Conservation (phyloP, 2,113 vertebrate genomes). For the Lates calcarifer region DNA sequence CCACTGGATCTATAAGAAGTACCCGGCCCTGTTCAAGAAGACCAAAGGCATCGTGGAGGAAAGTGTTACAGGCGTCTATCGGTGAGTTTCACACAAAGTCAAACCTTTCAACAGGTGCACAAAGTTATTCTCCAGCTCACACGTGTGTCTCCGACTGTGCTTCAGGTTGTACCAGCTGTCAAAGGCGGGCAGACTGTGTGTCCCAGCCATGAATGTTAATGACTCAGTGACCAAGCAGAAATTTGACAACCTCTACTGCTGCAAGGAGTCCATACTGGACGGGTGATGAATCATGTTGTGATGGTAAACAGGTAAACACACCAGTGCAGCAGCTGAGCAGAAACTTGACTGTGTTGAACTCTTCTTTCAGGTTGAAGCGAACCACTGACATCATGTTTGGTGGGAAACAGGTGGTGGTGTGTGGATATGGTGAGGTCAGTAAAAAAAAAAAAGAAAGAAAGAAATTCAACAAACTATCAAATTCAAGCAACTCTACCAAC, state of each 20-base stretch:
- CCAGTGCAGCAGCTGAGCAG: background rate
- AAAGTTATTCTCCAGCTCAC: background rate
- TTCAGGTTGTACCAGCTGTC: slow-evolving; percentile 92
- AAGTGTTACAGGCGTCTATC: slow-evolving; percentile 95
- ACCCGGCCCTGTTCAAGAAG: slow-evolving; percentile 93
- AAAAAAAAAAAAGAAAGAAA: background rate
- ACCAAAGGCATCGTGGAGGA: slow-evolving; percentile 97
- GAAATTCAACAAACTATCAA: background rate
- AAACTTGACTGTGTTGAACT: slow-evolving; percentile 22
- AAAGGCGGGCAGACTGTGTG: slow-evolving; percentile 90
- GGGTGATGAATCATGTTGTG: slow-evolving; percentile 82
- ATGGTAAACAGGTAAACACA: slow-evolving; percentile 4
- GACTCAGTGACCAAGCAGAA: slow-evolving; percentile 97
- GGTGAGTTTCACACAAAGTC: slow-evolving; percentile 77
- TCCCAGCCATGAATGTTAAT: slow-evolving; percentile 95
- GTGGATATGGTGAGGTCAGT: slow-evolving; percentile 95
- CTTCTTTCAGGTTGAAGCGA: slow-evolving; percentile 87
- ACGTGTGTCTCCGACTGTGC: background rate
- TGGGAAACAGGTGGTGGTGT: slow-evolving; percentile 93
- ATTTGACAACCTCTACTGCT: slow-evolving; percentile 96
- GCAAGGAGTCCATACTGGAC: slow-evolving; percentile 94
- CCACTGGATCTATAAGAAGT: slow-evolving; percentile 96
- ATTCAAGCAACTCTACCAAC: background rate
- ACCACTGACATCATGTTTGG: slow-evolving; percentile 96
- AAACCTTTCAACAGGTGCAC: background rate